phyloP scores from a whole-genome alignment of 1,140 invertebrate genomes.

The Drosophila nikananu region DNA sequence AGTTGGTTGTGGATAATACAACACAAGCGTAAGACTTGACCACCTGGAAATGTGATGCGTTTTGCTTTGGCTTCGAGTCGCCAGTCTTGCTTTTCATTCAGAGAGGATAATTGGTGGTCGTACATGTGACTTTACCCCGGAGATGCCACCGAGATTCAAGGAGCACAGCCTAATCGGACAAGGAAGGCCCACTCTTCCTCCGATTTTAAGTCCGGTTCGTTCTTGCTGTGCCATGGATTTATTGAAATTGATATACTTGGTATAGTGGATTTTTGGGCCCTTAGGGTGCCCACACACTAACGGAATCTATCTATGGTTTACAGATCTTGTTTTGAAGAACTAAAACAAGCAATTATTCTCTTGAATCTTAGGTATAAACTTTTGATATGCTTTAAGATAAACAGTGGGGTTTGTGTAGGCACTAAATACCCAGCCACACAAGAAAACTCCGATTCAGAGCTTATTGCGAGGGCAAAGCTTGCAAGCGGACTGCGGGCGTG shows the following conservation, averaged over 20 bases:
- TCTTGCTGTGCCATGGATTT: neutral
- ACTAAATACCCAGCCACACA: neutral
- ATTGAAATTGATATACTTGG: neutral
- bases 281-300: too few relatives aligned
- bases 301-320: neutral
- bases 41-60: slow-evolving; percentile 30
- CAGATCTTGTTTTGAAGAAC: neutral
- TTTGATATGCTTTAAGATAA: neutral
- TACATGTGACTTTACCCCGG: too few relatives aligned
- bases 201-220: neutral
- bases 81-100: neutral
- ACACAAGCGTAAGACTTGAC: slow-evolving; percentile 15
- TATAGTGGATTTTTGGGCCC: neutral
- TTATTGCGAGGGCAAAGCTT: neutral
- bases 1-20: slow-evolving; percentile 18
- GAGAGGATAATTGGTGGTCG: neutral
- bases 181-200: neutral
- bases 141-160: too few relatives aligned
- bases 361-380: too few relatives aligned
- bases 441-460: neutral
- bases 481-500: neutral
- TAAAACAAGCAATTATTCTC: neutral
- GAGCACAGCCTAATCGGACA: neutral
- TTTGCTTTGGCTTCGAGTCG: slow-evolving; percentile 13
- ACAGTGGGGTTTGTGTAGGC: neutral